Evolutionary conservation across 2,113 vertebrate genomes (phyloP).

Genomic region (Trichomycterus rosablanca): DNA sequence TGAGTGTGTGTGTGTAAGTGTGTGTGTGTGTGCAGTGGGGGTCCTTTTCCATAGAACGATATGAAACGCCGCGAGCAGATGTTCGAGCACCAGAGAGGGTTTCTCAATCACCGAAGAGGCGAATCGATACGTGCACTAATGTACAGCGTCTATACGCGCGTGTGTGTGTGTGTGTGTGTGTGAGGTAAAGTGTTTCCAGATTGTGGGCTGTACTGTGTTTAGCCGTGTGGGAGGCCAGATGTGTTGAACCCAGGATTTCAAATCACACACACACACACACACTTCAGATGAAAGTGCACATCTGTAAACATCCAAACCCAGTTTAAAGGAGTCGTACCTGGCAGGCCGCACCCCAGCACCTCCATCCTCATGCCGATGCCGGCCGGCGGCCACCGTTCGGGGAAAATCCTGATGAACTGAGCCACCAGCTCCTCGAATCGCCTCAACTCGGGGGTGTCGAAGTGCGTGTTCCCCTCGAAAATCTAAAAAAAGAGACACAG

Average conservation of each 20-base stretch:
- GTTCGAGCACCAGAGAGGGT: conserved; percentile 7
- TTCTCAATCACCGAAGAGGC: conserved; percentile 4
- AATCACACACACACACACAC: conserved; percentile 5
- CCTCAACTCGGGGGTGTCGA: conserved; percentile 89
- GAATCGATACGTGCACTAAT: not conserved
- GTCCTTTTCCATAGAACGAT: not conserved
- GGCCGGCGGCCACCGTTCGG: conserved; percentile 90
- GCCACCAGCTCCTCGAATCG: conserved; percentile 83
- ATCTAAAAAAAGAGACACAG: conserved; percentile 60
- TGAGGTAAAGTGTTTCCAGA: conserved; percentile 7
- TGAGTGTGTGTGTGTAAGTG: conserved; percentile 18
- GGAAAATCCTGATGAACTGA: conserved; percentile 83
- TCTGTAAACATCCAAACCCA: no score
- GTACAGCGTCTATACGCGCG: not conserved
- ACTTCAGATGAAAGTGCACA: not conserved
- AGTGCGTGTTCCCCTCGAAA: conserved; percentile 96
- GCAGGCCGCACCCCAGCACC: conserved; percentile 90
- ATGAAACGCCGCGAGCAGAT: conserved; percentile 1
- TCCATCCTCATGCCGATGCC: conserved; percentile 98
- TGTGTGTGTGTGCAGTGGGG: conserved; percentile 8
- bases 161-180: conserved; percentile 22
- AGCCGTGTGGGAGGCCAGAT: conserved; percentile 11
- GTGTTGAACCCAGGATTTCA: conserved; percentile 2
- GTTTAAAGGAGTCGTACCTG: no score
- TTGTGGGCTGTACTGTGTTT: not conserved